Evolutionary conservation across 2,888 invertebrate species (phyloP), one percentile per base, ranked within the genome.

Genomic region (Diaphora mendica): DNA sequence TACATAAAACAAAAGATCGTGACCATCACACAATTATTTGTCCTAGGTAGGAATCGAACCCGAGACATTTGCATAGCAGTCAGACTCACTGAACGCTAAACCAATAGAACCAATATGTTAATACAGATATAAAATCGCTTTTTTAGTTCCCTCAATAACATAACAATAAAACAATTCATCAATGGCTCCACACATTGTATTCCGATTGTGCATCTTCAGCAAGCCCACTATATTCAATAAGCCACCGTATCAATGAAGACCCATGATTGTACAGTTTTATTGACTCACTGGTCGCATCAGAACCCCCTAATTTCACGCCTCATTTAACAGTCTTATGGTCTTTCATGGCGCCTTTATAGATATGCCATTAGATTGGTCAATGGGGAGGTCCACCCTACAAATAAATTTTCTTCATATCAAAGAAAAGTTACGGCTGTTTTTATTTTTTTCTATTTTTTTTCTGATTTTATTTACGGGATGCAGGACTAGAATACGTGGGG

Each of bases 301-400:
- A 91, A 91, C 88, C 92, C 93, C 91, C 91, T 94, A 95, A 95
- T 95, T 95, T 95, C 92, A 86, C 91, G 91, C 86, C 90, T 95
- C 95, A 95, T 95, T 95, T 90, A 92, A 92, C 93, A 85, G 94
- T 94, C 94, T 94, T 94, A 94, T 92, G 91, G 93, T 86, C 87
- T 87, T 75, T 72, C 86, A 81, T 86, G 94, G 92, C 93, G 93
- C 93, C 94, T 90, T 89, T 87, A 93, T 94, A 93, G 94, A 94
- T 93, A 93, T 88, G 81, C 88, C 92, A 91, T 94, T 92, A 93
- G 91, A 91, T 91, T 89, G 90, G 86, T 87, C 88, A 89, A 87
- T 86, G 82, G 89, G 86, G 87, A 77, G 64, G 73, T 78, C 87
- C 87, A 84, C 89, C 88, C 86, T 79, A 85, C 73, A 87, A 87